Conservation (phyloP, 2,113 vertebrate genomes). For the Sinocyclocheilus grahami region DNA sequence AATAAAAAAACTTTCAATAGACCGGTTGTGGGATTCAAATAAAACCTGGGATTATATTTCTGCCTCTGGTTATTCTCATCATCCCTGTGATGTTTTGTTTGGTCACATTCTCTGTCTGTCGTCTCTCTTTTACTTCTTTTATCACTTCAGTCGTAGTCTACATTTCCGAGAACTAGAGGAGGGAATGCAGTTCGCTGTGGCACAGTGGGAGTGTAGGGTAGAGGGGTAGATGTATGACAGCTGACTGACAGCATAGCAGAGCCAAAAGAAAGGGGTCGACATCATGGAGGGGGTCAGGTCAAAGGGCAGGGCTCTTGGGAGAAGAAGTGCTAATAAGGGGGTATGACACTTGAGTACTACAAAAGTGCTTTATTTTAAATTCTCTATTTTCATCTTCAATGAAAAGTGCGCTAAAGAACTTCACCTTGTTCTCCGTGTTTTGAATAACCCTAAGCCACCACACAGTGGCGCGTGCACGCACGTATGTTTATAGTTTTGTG, state of each 20-base stretch:
- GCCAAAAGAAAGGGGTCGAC: constrained; percentile 55
- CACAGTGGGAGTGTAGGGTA: constrained; percentile 9
- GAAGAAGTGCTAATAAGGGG: constrained; percentile 62
- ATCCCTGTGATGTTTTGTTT: constrained; percentile 19
- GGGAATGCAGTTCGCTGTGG: constrained; percentile 18
- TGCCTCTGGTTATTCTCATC: constrained; percentile 24
- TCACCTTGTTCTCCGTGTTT: not conserved
- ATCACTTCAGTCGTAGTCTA: constrained; percentile 53
- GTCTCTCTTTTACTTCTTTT: constrained; percentile 39
- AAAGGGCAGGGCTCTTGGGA: constrained; percentile 64
- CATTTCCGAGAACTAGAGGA: constrained; percentile 59
- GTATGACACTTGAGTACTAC: constrained; percentile 1
- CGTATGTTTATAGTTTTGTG: not conserved
- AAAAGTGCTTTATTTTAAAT: not conserved
- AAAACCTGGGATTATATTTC: not conserved
- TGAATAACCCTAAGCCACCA: not conserved
- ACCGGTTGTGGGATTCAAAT: not conserved
- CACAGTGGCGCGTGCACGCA: not conserved
- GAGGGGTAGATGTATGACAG: constrained; percentile 57
- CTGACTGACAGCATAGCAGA: constrained; percentile 70
- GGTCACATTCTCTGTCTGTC: constrained; percentile 43
- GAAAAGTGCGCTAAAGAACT: not conserved
- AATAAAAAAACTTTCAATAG: not conserved
- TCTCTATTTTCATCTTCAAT: not conserved
- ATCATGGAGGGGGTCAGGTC: constrained; percentile 65